A percentile compares a stretch with the other conserved stretches of the same genome.
phyloP scores from a whole-genome alignment of 2,113 vertebrate species.

The Lepisosteus oculatus region DNA sequence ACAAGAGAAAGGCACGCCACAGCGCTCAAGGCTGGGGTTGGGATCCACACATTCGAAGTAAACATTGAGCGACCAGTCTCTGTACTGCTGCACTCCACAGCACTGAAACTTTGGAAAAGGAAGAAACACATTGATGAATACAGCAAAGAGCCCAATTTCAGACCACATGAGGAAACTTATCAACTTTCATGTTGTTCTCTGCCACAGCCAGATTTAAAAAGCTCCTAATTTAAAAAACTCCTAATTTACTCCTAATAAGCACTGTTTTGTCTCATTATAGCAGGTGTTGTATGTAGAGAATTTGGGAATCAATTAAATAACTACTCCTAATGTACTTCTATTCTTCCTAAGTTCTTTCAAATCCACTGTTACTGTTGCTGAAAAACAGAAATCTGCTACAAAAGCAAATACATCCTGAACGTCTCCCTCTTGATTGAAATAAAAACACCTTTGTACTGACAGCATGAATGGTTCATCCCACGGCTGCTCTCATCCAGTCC shows the following conservation, averaged over 20 bases:
- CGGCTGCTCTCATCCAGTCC: not conserved
- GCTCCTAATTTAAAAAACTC: no score
- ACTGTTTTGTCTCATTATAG: no score
- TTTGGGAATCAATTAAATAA: no score
- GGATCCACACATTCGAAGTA: conserved; percentile 67
- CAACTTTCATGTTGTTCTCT: no score
- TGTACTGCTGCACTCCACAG: conserved; percentile 64
- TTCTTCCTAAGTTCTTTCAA: no score
- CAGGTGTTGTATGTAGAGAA: no score
- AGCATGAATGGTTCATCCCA: not conserved
- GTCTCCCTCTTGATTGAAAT: not conserved
- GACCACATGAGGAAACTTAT: no score
- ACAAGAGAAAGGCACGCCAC: conserved; percentile 77
- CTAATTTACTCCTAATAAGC: no score
- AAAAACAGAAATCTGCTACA: not conserved
- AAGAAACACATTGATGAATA: not conserved
- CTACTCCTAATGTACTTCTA: no score
- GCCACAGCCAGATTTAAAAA: no score
- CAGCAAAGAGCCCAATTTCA: no score
- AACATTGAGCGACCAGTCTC: conserved; percentile 68
- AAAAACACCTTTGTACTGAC: not conserved
- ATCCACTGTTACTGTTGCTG: no score
- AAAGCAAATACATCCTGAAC: not conserved
- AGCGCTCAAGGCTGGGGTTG: conserved; percentile 73
- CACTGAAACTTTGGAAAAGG: conserved; percentile 66